phyloP scores from a whole-genome alignment of 2,888 invertebrate species.

The Epinotia ramella region DNA sequence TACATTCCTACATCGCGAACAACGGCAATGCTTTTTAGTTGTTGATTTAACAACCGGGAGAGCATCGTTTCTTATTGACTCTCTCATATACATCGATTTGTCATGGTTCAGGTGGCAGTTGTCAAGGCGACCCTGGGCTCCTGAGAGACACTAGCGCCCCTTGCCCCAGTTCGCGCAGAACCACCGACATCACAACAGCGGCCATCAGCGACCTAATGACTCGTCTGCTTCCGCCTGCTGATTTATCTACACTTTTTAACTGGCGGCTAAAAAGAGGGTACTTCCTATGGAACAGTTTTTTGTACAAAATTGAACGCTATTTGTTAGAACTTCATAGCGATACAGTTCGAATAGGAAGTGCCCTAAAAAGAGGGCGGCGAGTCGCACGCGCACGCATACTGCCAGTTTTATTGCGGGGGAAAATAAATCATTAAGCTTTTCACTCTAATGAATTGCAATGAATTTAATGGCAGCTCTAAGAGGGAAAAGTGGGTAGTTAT shows the following conservation, averaged over 20 bases:
- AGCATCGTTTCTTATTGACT: no score
- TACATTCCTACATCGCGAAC: no score
- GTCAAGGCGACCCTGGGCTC: neutral
- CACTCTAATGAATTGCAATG: neutral
- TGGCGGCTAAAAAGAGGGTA: slow-evolving; percentile 29
- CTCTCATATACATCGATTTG: no score
- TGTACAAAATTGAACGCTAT: neutral
- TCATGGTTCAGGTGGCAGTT: no score
- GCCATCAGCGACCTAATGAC: slow-evolving; percentile 47
- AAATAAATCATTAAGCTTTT: slow-evolving; percentile 24
- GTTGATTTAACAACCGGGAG: no score
- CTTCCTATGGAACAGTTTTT: neutral
- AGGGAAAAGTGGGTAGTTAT: neutral
- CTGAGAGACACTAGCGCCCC: neutral
- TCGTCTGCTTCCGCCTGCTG: slow-evolving; percentile 50
- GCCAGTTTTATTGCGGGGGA: slow-evolving; percentile 6
- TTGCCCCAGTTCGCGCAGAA: neutral
- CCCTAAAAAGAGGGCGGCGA: slow-evolving; percentile 21
- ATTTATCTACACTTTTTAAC: slow-evolving; percentile 38
- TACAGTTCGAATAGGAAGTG: neutral
- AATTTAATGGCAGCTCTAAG: neutral
- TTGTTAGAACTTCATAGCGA: neutral
- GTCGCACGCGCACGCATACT: neutral
- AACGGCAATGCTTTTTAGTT: no score
- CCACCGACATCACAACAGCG: neutral